Percentiles rank a stretch among this genome's conserved stretches.
Conservation (phyloP, 2,888 invertebrate genomes). For the Arge pagana region DNA sequence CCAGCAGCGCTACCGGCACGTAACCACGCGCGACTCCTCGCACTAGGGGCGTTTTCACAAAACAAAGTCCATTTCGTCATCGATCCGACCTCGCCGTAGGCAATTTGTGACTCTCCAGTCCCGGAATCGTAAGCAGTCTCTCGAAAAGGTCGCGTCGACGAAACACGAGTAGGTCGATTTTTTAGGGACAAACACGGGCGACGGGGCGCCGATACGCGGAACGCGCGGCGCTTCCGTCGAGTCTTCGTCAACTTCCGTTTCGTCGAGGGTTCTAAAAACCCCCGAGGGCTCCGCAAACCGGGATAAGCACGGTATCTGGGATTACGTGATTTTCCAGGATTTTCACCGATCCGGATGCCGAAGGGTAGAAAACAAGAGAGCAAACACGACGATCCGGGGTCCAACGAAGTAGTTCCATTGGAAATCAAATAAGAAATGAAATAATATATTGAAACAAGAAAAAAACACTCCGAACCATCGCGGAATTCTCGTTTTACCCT, state of each 20-base stretch:
- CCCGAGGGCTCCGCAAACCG: too few species aligned
- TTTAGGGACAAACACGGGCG: neutral
- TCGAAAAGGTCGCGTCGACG: too few species aligned
- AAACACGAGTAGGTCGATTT: neutral
- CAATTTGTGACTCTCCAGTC: neutral
- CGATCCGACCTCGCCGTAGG: neutral
- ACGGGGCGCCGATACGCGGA: neutral
- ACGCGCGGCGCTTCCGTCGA: neutral
- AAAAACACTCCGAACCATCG: too few species aligned
- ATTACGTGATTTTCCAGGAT: constrained; percentile 7
- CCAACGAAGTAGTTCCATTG: neutral
- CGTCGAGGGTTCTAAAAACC: neutral
- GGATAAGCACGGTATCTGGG: too few species aligned
- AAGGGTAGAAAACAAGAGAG: constrained; percentile 15
- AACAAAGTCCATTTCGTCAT: neutral
- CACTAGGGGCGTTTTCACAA: constrained; percentile 5
- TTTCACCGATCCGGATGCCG: neutral
- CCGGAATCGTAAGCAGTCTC: neutral
- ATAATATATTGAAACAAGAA: neutral
- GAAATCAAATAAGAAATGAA: neutral
- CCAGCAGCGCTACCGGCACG: too few species aligned
- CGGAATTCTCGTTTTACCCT: too few species aligned
- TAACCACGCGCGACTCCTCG: neutral
- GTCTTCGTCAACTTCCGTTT: neutral
- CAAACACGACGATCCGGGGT: constrained; percentile 1